Evolutionary conservation across 92 coral and sea anemone genomes (phyloP), one percentile per base, ranked within the genome.

Genomic region (Porites lobata): DNA sequence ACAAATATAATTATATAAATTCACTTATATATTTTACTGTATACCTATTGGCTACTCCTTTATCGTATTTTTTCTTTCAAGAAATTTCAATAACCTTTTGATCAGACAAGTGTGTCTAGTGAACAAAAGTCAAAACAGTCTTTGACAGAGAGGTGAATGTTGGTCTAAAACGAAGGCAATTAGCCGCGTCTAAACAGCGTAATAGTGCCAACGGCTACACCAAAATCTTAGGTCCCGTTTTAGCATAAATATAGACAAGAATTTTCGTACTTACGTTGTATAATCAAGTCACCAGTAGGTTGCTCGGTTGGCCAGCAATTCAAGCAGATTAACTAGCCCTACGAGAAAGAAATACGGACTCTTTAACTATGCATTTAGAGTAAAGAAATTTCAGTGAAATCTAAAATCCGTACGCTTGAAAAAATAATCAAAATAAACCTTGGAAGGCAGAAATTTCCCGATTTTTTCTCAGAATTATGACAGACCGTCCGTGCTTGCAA

Each of bases 401-500:
- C 50, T 43, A 43, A 8, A 74, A 47, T 9, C 47, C 59, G 59
- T 51, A 15, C 14, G 22, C 62, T 15, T 73, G 50, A 72, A 83
- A 72, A 11, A 61, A 51, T 43, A 8, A 69, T 59, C 63, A 38
- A 84, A 84, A 84, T 50, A 20, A 64, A 84, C 87, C 87, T 73
- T 24, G 69, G 67, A 73, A 62, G 74, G 73, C 21, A 69, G 62
- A 71, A 79, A 75, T 76, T 82, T 85, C 83, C 86, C 85, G 76
- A 74, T 85, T 81, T 88, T 94, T 80, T 89, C 47, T 15, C 87
- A 85, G 75, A 82, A 73, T 95, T 91, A 93, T 95, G 96, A 88
- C 96, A 90, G 80, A 80, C 65, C 94, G 86, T 57, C 96, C 89
- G 86, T 84, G 76, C 90, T 73, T 87, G 88, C 78, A 80, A 89